Conservation (phyloP, 64 coral and sea anemone species). For the Montipora foliosa region DNA sequence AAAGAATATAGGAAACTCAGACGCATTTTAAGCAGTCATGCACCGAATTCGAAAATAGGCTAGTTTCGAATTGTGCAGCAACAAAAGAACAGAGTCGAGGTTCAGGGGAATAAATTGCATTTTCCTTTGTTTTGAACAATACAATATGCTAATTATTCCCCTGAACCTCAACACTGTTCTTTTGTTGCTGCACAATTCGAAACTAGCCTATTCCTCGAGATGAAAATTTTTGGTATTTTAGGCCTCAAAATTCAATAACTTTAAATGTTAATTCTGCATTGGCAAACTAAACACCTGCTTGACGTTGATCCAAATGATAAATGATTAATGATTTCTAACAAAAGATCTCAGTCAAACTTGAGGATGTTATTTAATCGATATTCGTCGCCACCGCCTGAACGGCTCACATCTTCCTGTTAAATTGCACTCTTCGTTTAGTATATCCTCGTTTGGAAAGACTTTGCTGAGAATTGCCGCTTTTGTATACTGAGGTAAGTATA, state of each 20-base stretch:
- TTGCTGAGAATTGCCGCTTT: background rate
- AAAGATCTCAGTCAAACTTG: background rate
- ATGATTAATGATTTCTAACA: constrained; percentile 25
- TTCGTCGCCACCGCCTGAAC: background rate
- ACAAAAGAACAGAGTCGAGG: too few species aligned
- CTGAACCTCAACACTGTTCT: too few species aligned
- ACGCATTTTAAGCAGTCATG: too few species aligned
- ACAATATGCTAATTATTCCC: too few species aligned
- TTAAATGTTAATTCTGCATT: background rate
- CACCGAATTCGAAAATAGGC: too few species aligned
- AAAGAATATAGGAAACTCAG: too few species aligned
- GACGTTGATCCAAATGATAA: background rate
- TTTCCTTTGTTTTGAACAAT: too few species aligned
- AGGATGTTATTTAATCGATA: background rate
- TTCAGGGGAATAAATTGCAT: too few species aligned
- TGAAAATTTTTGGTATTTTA: background rate
- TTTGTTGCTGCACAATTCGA: too few species aligned
- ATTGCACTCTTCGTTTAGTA: background rate
- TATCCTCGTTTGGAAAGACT: background rate
- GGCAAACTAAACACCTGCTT: background rate
- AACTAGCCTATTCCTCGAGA: background rate
- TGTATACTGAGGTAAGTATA: background rate
- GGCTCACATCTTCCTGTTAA: background rate
- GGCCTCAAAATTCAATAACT: background rate
- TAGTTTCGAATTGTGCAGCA: too few species aligned